A percentile compares a stretch with the other conserved stretches of the same genome.
These are phyloP conservation scores for Scarus forsteni DNA, from an alignment of 2,797 vertebrate genomes.

Conservation along the genomic window DNA sequence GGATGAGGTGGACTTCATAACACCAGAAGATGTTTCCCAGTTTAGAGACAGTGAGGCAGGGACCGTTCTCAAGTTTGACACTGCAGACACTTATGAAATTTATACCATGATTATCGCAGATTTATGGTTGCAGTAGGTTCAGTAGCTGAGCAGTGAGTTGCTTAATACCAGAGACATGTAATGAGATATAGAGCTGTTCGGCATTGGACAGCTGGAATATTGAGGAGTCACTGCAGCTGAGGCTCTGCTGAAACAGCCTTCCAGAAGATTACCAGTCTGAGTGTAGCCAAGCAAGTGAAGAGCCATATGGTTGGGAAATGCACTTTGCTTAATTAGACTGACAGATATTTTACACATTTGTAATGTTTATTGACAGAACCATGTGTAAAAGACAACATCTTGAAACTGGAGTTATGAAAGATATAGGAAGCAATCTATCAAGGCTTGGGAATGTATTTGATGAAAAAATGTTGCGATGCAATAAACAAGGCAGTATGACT, in stretches of 20 bases:
- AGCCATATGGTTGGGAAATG: too few relatives aligned
- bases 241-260: neutral
- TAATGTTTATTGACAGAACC: too few relatives aligned
- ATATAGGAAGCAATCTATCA: too few relatives aligned
- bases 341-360: too few relatives aligned
- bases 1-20: constrained; percentile 43
- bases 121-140: constrained; percentile 32
- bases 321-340: too few relatives aligned
- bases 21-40: constrained; percentile 57
- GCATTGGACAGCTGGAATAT: constrained; percentile 30
- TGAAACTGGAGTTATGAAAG: too few relatives aligned
- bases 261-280: constrained; percentile 2
- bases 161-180: constrained; percentile 19
- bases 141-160: constrained; percentile 26
- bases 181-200: constrained; percentile 44
- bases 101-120: constrained; percentile 52
- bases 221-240: constrained; percentile 9
- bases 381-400: too few relatives aligned
- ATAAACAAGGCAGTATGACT: too few relatives aligned
- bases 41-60: constrained; percentile 45
- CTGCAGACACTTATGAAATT: constrained; percentile 32
- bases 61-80: constrained; percentile 25
- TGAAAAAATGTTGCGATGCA: too few relatives aligned
- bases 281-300: too few relatives aligned
- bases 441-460: too few relatives aligned